phyloP scores from a whole-genome alignment of 2,113 vertebrate species.

The Campylomormyrus numenius region DNA sequence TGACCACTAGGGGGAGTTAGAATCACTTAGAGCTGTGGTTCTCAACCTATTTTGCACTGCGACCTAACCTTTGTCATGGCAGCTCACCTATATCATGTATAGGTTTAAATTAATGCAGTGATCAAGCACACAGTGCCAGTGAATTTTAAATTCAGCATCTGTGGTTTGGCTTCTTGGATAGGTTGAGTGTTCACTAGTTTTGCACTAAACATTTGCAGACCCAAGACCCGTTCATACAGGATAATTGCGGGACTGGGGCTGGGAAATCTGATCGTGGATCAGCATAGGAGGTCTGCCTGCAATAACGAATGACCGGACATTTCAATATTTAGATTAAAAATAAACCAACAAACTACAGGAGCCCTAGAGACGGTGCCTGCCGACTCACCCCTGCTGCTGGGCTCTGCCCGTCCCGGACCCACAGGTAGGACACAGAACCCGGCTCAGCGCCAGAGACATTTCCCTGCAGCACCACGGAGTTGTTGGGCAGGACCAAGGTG shows the following conservation, averaged over 20 bases:
- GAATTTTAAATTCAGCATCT: too few relatives aligned
- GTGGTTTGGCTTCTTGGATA: too few relatives aligned
- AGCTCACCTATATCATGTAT: too few relatives aligned
- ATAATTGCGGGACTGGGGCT: too few relatives aligned
- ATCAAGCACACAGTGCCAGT: too few relatives aligned
- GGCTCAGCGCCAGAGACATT: slow-evolving; percentile 73
- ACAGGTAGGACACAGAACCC: slow-evolving; percentile 67
- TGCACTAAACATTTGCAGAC: too few relatives aligned
- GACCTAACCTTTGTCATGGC: too few relatives aligned
- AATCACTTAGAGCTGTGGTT: not conserved
- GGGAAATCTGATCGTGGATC: too few relatives aligned
- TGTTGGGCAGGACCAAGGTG: slow-evolving; percentile 77
- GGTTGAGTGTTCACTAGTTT: too few relatives aligned
- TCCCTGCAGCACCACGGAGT: slow-evolving; percentile 74
- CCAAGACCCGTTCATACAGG: too few relatives aligned
- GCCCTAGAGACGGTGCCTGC: not conserved
- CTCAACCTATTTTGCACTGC: too few relatives aligned
- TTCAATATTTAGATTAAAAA: not conserved
- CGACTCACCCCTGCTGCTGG: slow-evolving; percentile 80
- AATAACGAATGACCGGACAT: not conserved
- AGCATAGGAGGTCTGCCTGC: not conserved
- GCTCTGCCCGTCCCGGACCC: slow-evolving; percentile 78
- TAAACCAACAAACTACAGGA: not conserved
- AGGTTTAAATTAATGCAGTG: too few relatives aligned
- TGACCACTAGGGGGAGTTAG: not conserved